Percentiles rank a stretch among this genome's conserved stretches.
These are phyloP conservation scores for Dendroctonus ponderosae DNA, from an alignment of 1,140 invertebrate genomes.

Conservation along the genomic window DNA sequence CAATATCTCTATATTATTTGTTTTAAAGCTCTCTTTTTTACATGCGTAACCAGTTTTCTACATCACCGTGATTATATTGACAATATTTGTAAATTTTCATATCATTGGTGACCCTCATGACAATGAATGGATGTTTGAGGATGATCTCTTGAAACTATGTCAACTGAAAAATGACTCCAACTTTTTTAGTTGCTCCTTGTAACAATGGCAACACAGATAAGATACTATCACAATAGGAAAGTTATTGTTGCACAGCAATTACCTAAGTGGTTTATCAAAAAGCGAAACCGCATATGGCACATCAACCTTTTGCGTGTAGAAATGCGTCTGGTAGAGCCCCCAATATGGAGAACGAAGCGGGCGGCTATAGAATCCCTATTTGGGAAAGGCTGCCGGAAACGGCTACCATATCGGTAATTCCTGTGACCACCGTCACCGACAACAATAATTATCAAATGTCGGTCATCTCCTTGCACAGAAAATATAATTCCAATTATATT, in stretches of 20 bases:
- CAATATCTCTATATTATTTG: too few species aligned
- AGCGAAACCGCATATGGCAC: conserved; percentile 24
- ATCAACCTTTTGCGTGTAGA: conserved; percentile 24
- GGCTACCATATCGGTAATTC: conserved; percentile 32
- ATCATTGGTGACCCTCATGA: too few species aligned
- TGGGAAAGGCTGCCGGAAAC: conserved; percentile 30
- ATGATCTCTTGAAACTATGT: too few species aligned
- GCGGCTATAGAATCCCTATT: conserved; percentile 21
- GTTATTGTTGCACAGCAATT: not conserved
- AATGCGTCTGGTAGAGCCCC: conserved; percentile 16
- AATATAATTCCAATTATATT: conserved; percentile 3
- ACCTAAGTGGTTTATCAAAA: conserved; percentile 22
- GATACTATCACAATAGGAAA: too few species aligned
- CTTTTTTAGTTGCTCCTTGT: too few species aligned
- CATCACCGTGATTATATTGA: too few species aligned
- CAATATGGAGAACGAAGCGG: conserved; percentile 14
- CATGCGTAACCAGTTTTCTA: too few species aligned
- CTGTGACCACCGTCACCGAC: conserved; percentile 26
- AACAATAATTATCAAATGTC: conserved; percentile 27
- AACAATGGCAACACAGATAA: too few species aligned
- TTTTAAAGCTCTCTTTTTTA: too few species aligned
- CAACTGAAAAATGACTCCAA: too few species aligned
- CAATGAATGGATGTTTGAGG: too few species aligned
- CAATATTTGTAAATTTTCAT: too few species aligned
- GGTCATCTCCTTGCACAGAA: conserved; percentile 16